A percentile compares a stretch with the other conserved stretches of the same genome.
Conservation (phyloP, 37 sponge, comb jelly and placozoan genomes). For the Dysidea cf. avara region DNA sequence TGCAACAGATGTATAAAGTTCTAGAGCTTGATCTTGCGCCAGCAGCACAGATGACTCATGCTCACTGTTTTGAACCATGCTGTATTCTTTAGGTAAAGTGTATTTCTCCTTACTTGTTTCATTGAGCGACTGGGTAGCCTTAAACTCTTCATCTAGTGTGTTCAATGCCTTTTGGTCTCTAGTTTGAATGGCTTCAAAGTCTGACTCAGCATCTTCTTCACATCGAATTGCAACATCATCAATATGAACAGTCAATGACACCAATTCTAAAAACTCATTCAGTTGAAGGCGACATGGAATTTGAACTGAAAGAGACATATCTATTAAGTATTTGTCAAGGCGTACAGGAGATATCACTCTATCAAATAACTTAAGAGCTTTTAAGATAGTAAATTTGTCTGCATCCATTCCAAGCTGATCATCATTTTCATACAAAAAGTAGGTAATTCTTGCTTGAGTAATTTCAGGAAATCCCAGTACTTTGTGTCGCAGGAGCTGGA, state of each 20-base stretch:
- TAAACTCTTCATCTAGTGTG: slow-evolving; percentile 47
- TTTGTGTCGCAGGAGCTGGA: slow-evolving; percentile 32
- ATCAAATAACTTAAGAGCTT: slow-evolving; percentile 41
- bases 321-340: slow-evolving; percentile 32
- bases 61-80: too few species aligned
- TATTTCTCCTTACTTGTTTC: too few species aligned
- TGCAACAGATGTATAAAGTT: too few species aligned
- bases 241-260: slow-evolving; percentile 7
- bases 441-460: slow-evolving; percentile 36
- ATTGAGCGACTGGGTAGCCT: slow-evolving; percentile 20
- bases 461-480: slow-evolving; percentile 41
- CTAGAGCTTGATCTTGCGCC: too few species aligned
- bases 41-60: too few species aligned
- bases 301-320: slow-evolving; percentile 1
- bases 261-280: slow-evolving; percentile 57
- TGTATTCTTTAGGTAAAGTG: too few species aligned
- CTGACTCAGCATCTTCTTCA: too few species aligned
- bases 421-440: slow-evolving; percentile 34
- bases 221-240: too few species aligned
- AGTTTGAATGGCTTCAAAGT: slow-evolving; percentile 37
- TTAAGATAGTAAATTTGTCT: slow-evolving; percentile 7
- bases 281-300: slow-evolving; percentile 45
- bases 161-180: slow-evolving; percentile 14
- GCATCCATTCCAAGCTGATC: slow-evolving; percentile 46
- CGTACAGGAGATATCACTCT: slow-evolving; percentile 37